Conservation (phyloP, 53 echinoderm and acorn worm genomes). For the Antedon mediterranea region DNA sequence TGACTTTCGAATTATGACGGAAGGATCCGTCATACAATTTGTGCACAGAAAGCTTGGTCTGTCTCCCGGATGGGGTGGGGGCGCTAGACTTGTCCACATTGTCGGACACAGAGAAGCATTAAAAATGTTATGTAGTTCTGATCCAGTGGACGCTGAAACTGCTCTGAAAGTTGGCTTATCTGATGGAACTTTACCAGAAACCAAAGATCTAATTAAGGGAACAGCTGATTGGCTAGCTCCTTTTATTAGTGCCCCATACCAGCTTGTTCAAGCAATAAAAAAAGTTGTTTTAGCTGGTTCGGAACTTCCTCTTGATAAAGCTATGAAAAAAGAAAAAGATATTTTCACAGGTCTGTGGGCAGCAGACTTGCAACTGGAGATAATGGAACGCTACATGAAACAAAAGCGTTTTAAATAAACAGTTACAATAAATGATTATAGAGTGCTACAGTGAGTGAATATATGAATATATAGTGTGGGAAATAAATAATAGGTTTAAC, state of each 20-base stretch:
- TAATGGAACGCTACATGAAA: neutral
- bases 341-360: conserved; percentile 63
- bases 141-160: conserved; percentile 16
- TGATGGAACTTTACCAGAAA: conserved; percentile 26
- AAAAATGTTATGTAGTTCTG: conserved; percentile 34
- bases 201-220: conserved; percentile 16
- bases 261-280: conserved; percentile 61
- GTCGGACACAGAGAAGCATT: conserved; percentile 58
- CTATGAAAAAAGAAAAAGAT: conserved; percentile 68
- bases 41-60: conserved; percentile 68
- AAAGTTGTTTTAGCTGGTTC: conserved; percentile 47
- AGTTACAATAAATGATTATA: too few species aligned
- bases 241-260: conserved; percentile 31
- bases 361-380: neutral
- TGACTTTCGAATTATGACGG: conserved; percentile 66
- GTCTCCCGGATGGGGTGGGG: conserved; percentile 76
- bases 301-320: conserved; percentile 58
- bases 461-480: too few species aligned
- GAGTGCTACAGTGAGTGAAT: too few species aligned
- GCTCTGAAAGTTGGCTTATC: conserved; percentile 37
- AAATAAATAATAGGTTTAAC: too few species aligned
- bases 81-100: conserved; percentile 60
- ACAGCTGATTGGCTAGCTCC: conserved; percentile 45
- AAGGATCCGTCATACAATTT: conserved; percentile 37
- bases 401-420: neutral